Evolutionary conservation across 2,888 invertebrate species (phyloP).

Genomic region (Athetis lepigone): DNA sequence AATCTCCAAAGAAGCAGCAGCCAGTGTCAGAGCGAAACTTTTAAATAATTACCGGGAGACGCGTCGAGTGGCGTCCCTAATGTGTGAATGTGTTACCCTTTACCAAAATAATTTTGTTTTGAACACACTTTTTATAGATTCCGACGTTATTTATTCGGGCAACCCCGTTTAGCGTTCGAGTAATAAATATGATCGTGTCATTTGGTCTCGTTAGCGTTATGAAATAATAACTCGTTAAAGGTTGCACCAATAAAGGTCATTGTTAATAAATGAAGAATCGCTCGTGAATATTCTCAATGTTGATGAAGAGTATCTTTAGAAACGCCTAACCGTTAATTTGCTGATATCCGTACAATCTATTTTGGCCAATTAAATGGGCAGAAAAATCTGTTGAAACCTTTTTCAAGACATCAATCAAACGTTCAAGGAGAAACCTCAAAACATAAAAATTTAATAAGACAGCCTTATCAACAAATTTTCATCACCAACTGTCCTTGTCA

Average conservation of each 20-base stretch:
- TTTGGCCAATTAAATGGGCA: background rate
- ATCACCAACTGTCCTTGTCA: constrained; percentile 53
- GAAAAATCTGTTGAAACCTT: constrained; percentile 33
- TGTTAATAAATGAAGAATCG: constrained; percentile 52
- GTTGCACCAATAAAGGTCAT: constrained; percentile 61
- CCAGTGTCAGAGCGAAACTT: constrained; percentile 67
- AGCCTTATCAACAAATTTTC: constrained; percentile 49
- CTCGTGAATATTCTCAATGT: constrained; percentile 42
- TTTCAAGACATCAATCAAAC: constrained; percentile 46
- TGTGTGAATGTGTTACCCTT: constrained; percentile 82
- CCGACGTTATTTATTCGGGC: constrained; percentile 84
- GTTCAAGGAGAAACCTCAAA: constrained; percentile 47
- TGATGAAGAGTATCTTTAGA: constrained; percentile 36
- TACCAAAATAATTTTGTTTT: constrained; percentile 85
- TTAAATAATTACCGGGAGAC: constrained; percentile 86
- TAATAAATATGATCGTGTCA: constrained; percentile 68
- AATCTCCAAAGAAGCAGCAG: constrained; percentile 68
- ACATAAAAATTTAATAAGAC: constrained; percentile 50
- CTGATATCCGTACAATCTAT: background rate
- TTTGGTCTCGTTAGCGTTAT: constrained; percentile 72
- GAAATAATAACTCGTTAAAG: constrained; percentile 64
- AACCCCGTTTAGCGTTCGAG: constrained; percentile 69
- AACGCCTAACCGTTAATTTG: constrained; percentile 9
- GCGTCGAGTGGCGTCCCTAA: constrained; percentile 88
- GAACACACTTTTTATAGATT: constrained; percentile 85